phyloP scores from a whole-genome alignment of 2,797 vertebrate species.

The Cuniculus paca region DNA sequence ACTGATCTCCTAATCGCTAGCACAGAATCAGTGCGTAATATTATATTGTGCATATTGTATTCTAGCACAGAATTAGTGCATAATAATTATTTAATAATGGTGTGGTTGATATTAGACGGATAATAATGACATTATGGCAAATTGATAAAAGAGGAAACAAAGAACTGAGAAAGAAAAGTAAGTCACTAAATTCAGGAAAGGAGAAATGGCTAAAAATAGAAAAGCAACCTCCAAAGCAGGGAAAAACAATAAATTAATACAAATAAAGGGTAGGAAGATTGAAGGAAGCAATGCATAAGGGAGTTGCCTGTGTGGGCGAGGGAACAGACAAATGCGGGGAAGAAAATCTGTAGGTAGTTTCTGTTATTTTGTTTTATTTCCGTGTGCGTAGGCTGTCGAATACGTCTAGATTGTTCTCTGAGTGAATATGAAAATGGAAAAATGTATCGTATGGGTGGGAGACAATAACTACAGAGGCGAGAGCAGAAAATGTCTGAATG shows the following conservation, averaged over 20 bases:
- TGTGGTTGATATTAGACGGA: neutral
- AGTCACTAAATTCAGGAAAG: neutral
- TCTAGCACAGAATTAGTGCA: neutral
- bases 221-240: neutral
- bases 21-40: no score
- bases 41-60: no score
- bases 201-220: neutral
- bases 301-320: neutral
- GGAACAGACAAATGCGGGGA: neutral
- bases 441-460: neutral
- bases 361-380: neutral
- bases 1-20: neutral
- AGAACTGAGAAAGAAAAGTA: neutral
- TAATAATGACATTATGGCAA: neutral
- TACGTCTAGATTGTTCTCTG: conserved; percentile 58
- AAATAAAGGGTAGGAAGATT: neutral
- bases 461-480: neutral
- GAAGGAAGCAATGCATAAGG: neutral
- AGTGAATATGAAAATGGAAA: conserved; percentile 49
- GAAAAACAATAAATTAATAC: neutral
- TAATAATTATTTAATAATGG: neutral
- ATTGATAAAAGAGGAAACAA: neutral
- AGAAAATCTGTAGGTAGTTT: conserved; percentile 32
- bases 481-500: neutral
- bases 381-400: conserved; percentile 5